Base-by-base conservation (phyloP, 53 echinoderm and acorn worm species). In the Stichopus horrens region DNA sequence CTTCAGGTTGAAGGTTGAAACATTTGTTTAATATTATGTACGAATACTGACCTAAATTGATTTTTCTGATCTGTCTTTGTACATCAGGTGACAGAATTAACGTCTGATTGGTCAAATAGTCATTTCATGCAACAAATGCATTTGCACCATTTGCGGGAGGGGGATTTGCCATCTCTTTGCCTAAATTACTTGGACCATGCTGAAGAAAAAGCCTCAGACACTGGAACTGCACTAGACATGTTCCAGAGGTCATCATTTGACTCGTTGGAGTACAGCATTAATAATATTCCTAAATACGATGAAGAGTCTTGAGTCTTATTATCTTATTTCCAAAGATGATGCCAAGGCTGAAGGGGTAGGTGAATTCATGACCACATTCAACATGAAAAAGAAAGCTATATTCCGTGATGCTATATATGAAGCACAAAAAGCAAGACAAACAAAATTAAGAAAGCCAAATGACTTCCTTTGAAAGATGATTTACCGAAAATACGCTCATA, bases 401-500 rank as follows among this genome's bases (percentile, higher is more conserved):
- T 92, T 92, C 58, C 90, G 83, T 6, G 93, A 95, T 90, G 95
- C 95, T 23, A 59, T 52, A 8, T 93, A 95, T 82, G 53, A 76
- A 23, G 77, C 77, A 6, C 77, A 88, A 18, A 92, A 90, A 54
- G 88, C 77, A 68, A 76, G 91, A 14, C 89, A 89, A 23, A 67
- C 74, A 18, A 91, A 86, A 21, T 65, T 95, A 8, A 54, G 93
- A 18, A 92, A 90, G 53, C 93, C 95, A 54, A 83, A 75, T 19
- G 21, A 10, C 86, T 93, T 5, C 93, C 95, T 18, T 68, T 95
- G 7, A 93, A 95, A 74, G 78, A 57, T 7, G 93, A 93, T 77
- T 54, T 95, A 57, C 55, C 88, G 54, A 85, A 81, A 74, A 14
- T 95, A 23, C 58, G 90, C 63, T 74, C 84, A 18, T 75, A 93